Evolutionary conservation across 64 coral and sea anemone genomes (phyloP).

Genomic region (Hydrozoanthus tunicans): DNA sequence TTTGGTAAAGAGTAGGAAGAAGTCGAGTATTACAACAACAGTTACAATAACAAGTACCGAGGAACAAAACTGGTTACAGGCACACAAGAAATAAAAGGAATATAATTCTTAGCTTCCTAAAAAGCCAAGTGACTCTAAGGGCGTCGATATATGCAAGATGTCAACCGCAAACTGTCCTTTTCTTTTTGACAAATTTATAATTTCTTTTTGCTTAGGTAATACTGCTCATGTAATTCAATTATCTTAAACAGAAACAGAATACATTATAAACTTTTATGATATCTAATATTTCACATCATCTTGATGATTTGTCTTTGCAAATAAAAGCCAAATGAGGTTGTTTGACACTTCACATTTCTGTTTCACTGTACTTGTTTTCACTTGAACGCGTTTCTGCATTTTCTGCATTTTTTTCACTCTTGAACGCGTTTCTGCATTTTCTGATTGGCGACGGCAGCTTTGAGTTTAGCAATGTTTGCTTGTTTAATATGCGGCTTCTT

Average conservation of each 20-base stretch:
- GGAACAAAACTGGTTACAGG: too few relatives aligned
- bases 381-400: neutral
- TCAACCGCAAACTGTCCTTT: too few relatives aligned
- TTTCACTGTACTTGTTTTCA: neutral
- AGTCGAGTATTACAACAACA: neutral
- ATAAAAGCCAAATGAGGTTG: neutral
- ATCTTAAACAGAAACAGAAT: too few relatives aligned
- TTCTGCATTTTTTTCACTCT: neutral
- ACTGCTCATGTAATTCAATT: too few relatives aligned
- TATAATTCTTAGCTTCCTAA: too few relatives aligned
- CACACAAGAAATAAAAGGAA: too few relatives aligned
- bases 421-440: neutral
- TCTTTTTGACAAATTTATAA: too few relatives aligned
- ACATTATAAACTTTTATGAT: too few relatives aligned
- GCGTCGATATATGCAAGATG: too few relatives aligned
- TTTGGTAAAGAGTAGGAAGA: neutral
- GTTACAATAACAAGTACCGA: too few relatives aligned
- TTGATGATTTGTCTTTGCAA: neutral
- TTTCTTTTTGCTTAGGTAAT: too few relatives aligned
- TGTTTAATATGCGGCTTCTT: constrained; percentile 69
- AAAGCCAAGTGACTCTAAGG: too few relatives aligned
- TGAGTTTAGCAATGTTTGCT: constrained; percentile 31
- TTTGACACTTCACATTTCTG: neutral
- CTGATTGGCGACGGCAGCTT: neutral
- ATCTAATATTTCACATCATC: neutral